A percentile compares a stretch with the other conserved stretches of the same genome.
These are phyloP conservation scores for Pogonomyrmex barbatus DNA, from an alignment of 1,140 invertebrate species.

Conservation along the genomic window DNA sequence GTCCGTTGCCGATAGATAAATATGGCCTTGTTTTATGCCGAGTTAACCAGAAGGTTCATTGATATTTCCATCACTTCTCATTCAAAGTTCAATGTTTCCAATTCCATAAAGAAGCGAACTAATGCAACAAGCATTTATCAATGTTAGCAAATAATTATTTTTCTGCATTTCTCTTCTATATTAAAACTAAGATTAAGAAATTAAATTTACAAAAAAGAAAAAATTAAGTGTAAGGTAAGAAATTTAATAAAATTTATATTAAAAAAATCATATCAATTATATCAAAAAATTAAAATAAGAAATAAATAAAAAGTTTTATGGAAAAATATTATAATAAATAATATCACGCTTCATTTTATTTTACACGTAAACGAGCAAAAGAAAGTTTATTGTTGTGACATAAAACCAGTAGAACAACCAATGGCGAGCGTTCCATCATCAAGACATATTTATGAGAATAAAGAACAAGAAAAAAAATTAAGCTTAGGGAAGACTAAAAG, in stretches of 20 bases:
- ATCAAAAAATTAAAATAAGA: background rate
- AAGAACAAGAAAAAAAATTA: constrained; percentile 34
- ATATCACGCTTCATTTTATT: background rate
- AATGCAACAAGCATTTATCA: constrained; percentile 1
- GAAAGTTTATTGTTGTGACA: background rate
- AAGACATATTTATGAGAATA: background rate
- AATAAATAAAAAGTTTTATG: background rate
- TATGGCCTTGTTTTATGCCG: background rate
- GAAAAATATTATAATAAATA: background rate
- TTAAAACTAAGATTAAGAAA: background rate
- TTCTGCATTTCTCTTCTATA: background rate
- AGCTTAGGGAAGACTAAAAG: background rate
- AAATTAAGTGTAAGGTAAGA: background rate
- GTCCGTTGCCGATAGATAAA: constrained; percentile 24
- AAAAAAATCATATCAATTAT: constrained; percentile 5
- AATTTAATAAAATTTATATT: background rate
- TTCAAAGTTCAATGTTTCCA: background rate
- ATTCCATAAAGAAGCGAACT: background rate
- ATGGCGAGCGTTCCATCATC: background rate
- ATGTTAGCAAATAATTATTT: background rate
- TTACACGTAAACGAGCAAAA: background rate
- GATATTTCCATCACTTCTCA: constrained; percentile 11
- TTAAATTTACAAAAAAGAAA: background rate
- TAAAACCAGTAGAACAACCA: background rate
- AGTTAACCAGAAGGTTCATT: background rate